Evolutionary conservation across 2,888 invertebrate species (phyloP).

Genomic region (Nomada lathburiana): DNA sequence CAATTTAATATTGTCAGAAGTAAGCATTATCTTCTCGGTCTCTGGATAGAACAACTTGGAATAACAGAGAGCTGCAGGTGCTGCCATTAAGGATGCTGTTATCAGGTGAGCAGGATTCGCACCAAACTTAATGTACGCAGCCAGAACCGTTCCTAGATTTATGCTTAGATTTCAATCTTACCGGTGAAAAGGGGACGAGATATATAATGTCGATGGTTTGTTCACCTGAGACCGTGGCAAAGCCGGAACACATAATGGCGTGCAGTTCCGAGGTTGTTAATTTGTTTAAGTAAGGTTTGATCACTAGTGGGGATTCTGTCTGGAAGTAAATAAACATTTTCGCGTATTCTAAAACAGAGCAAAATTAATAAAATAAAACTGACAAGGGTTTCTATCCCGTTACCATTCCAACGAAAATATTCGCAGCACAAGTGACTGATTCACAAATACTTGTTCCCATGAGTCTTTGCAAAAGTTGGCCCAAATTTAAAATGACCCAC

Average conservation of each 20-base stretch:
- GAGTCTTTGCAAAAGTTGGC: conserved; percentile 89
- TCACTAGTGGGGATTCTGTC: conserved; percentile 95
- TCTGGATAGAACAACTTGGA: conserved; percentile 97
- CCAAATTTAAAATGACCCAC: conserved; percentile 92
- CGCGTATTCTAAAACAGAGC: background rate
- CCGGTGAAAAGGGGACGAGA: no score
- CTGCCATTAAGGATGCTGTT: conserved; percentile 98
- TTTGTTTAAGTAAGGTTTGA: conserved; percentile 93
- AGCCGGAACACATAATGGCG: conserved; percentile 96
- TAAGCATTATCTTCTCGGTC: conserved; percentile 91
- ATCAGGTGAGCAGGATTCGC: conserved; percentile 95
- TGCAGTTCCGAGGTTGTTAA: conserved; percentile 97
- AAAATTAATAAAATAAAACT: background rate
- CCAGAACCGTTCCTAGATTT: conserved; percentile 92
- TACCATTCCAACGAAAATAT: conserved; percentile 97
- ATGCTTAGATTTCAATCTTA: conserved; percentile 61
- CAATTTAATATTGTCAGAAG: conserved; percentile 90
- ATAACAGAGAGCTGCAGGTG: conserved; percentile 95
- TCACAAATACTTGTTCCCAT: conserved; percentile 97
- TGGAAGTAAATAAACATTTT: conserved; percentile 82
- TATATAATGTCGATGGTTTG: background rate
- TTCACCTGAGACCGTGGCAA: conserved; percentile 95
- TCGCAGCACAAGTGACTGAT: conserved; percentile 96
- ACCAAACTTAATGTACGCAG: conserved; percentile 96
- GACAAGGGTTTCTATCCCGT: background rate